phyloP scores from a whole-genome alignment of 2,113 vertebrate species.

The Hippoglossus stenolepis region DNA sequence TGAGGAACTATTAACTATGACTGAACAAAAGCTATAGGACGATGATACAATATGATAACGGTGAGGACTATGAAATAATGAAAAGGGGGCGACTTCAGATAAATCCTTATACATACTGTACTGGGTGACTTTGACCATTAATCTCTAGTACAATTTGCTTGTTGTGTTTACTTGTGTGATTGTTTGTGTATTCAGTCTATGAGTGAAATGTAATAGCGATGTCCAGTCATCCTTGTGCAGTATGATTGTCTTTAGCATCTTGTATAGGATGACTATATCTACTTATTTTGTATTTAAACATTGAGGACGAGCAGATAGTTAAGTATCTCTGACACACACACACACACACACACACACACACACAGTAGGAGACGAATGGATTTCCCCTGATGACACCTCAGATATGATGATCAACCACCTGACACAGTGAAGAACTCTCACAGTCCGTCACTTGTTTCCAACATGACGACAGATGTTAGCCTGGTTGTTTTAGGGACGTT shows the following conservation, averaged over 20 bases:
- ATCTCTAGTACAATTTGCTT: too few species aligned
- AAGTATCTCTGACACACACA: background rate
- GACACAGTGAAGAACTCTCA: constrained; percentile 1
- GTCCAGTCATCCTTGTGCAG: too few species aligned
- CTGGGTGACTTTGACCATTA: too few species aligned
- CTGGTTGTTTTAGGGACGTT: background rate
- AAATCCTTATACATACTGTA: too few species aligned
- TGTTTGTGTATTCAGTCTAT: too few species aligned
- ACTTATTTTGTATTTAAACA: constrained; percentile 28
- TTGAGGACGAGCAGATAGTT: constrained; percentile 23
- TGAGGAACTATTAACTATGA: background rate
- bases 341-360: background rate
- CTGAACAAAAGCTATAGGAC: background rate
- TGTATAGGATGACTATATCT: too few species aligned
- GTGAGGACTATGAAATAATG: background rate
- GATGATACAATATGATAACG: background rate
- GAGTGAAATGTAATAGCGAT: too few species aligned
- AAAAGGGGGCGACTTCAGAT: too few species aligned
- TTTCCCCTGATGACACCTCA: constrained; percentile 69
- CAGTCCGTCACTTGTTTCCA: constrained; percentile 29
- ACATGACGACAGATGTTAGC: background rate
- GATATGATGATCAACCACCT: constrained; percentile 20
- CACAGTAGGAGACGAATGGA: constrained; percentile 44
- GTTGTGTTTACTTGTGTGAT: too few species aligned
- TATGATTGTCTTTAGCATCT: too few species aligned